Percentiles rank a stretch among this genome's conserved stretches.
Evolutionary conservation across 2,797 vertebrate species (phyloP).

Genomic region (Galagoides demidoff): DNA sequence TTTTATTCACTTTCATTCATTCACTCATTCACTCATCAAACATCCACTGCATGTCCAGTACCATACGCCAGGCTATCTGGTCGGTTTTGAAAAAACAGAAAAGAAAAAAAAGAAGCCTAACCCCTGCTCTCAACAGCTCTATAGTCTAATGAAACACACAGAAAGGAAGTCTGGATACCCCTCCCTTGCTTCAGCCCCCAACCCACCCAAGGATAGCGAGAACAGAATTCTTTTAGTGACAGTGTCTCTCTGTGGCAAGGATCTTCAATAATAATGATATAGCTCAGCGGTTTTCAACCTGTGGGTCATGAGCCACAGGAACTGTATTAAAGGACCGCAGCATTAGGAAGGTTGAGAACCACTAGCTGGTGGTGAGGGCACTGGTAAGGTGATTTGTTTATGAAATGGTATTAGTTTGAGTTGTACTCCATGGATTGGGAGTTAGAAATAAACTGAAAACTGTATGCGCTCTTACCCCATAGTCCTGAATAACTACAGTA

Average conservation of each 20-base stretch:
- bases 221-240: background rate
- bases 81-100: background rate
- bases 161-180: background rate
- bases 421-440: background rate
- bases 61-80: background rate
- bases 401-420: background rate
- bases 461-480: background rate
- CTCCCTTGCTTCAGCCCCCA: background rate
- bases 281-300: too few relatives aligned
- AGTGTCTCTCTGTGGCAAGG: background rate
- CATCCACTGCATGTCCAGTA: background rate
- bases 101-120: background rate
- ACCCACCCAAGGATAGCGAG: background rate
- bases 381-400: background rate
- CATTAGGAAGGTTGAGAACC: too few relatives aligned
- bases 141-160: background rate
- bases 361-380: too few relatives aligned
- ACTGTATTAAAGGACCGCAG: too few relatives aligned
- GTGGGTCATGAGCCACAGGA: too few relatives aligned
- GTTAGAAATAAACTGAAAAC: constrained; percentile 24
- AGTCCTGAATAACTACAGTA: background rate
- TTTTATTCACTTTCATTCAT: background rate
- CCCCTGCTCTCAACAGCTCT: background rate
- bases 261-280: background rate
- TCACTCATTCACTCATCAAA: background rate